A percentile compares a stretch with the other conserved stretches of the same genome.
These are phyloP conservation scores for Leptopilina drosophilae DNA, from an alignment of 2,888 invertebrate species.

Conservation along the genomic window DNA sequence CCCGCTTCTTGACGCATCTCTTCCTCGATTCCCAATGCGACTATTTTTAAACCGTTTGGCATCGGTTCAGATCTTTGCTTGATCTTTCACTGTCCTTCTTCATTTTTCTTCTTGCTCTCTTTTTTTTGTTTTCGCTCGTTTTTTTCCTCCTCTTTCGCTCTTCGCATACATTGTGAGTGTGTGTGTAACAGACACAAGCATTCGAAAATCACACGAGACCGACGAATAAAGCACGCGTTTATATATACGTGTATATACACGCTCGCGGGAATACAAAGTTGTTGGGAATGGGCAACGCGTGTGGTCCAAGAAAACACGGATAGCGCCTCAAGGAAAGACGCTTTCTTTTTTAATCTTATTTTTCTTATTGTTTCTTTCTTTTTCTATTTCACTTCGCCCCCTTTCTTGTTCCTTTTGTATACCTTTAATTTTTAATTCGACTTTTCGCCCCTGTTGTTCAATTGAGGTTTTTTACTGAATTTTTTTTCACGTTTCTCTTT, in stretches of 20 bases:
- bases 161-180: not conserved
- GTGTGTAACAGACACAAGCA: conserved; percentile 3
- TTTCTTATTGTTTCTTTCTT: not conserved
- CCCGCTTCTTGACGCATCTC: conserved; percentile 2
- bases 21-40: not conserved
- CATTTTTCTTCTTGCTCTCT: not conserved
- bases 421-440: not conserved
- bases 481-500: not conserved
- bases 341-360: not conserved
- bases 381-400: too few relatives aligned
- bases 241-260: not conserved
- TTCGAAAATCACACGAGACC: conserved; percentile 5
- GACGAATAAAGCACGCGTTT: conserved; percentile 5
- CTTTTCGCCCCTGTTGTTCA: not conserved
- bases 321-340: not conserved
- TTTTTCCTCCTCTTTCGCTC: not conserved
- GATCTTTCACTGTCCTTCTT: not conserved
- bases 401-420: not conserved
- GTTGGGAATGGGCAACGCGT: conserved; percentile 7
- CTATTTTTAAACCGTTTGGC: conserved; percentile 30
- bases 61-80: conserved; percentile 23
- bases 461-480: not conserved
- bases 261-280: conserved; percentile 12
- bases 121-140: not conserved
- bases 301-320: conserved; percentile 11